Conservation (phyloP, 2,113 vertebrate species). For the Synchiropus splendidus region DNA sequence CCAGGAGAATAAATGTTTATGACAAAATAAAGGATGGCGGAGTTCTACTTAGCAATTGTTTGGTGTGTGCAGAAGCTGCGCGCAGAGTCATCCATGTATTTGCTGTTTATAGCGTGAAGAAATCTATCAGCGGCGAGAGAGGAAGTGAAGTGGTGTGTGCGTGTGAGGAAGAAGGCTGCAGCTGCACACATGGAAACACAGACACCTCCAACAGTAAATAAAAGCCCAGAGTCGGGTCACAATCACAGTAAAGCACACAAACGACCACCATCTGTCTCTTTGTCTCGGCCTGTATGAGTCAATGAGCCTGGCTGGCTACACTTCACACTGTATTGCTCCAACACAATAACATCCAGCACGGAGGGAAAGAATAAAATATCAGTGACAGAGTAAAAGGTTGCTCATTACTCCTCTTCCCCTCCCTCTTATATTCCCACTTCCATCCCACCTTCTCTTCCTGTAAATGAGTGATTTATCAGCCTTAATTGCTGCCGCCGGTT, state of each 20-base stretch:
- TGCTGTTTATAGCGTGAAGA: slow-evolving; percentile 24
- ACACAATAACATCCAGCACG: slow-evolving; percentile 35
- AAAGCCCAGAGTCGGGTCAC: slow-evolving; percentile 45
- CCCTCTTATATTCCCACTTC: slow-evolving; percentile 38
- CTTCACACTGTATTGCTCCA: slow-evolving; percentile 38
- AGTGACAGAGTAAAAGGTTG: slow-evolving; percentile 18
- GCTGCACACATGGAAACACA: slow-evolving; percentile 16
- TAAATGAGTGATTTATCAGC: slow-evolving; percentile 65
- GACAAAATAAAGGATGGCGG: slow-evolving; percentile 12
- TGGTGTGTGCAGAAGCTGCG: slow-evolving; percentile 6
- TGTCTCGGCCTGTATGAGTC: slow-evolving; percentile 39
- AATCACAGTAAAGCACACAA: slow-evolving; percentile 50
- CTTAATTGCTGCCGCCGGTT: slow-evolving; percentile 60
- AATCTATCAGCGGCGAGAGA: slow-evolving; percentile 31
- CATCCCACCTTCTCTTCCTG: slow-evolving; percentile 46
- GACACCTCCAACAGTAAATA: slow-evolving; percentile 37
- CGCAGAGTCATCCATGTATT: slow-evolving; percentile 13
- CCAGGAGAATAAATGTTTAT: neutral
- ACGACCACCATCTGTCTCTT: slow-evolving; percentile 50
- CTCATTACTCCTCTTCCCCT: slow-evolving; percentile 33
- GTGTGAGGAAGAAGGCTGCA: slow-evolving; percentile 6
- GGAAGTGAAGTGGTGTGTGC: slow-evolving; percentile 11
- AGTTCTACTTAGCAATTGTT: slow-evolving; percentile 11
- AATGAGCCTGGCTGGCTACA: slow-evolving; percentile 43
- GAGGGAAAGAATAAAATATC: slow-evolving; percentile 30